phyloP scores from a whole-genome alignment of 2,797 vertebrate genomes.

The Cyclopterus lumpus region DNA sequence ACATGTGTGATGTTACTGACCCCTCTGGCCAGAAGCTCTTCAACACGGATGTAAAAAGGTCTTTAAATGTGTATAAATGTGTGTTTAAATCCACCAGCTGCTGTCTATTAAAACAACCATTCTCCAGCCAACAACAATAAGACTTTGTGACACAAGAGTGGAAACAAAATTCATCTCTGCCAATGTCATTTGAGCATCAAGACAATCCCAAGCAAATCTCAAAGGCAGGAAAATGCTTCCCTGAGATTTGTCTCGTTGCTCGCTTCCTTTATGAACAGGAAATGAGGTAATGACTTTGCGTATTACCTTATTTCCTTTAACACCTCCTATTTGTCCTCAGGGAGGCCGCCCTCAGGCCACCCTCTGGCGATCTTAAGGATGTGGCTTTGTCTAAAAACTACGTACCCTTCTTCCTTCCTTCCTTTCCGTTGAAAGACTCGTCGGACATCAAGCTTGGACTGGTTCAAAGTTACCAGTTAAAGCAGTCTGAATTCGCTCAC shows the following conservation, averaged over 20 bases:
- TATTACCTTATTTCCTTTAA: slow-evolving; percentile 65
- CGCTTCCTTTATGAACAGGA: slow-evolving; percentile 51
- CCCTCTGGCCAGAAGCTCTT: slow-evolving; percentile 14
- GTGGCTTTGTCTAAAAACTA: slow-evolving; percentile 45
- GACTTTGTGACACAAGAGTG: slow-evolving; percentile 42
- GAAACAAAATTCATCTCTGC: slow-evolving; percentile 48
- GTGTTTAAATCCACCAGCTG: slow-evolving; percentile 51
- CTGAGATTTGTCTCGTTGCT: background rate
- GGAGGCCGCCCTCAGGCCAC: slow-evolving; percentile 43
- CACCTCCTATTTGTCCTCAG: slow-evolving; percentile 46
- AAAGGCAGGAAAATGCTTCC: slow-evolving; percentile 9
- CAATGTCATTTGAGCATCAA: slow-evolving; percentile 41
- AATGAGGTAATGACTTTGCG: slow-evolving; percentile 54
- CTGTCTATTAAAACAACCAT: slow-evolving; percentile 57
- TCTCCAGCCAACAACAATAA: slow-evolving; percentile 51
- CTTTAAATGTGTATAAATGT: slow-evolving; percentile 5
- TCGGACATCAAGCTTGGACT: background rate
- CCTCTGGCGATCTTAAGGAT: slow-evolving; percentile 51
- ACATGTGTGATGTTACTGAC: slow-evolving; percentile 26
- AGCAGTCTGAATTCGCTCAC: background rate
- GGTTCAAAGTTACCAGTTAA: slow-evolving; percentile 2
- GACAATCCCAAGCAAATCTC: slow-evolving; percentile 16
- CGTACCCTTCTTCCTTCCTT: background rate
- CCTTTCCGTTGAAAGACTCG: slow-evolving; percentile 19
- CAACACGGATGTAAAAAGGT: slow-evolving; percentile 29